Evolutionary conservation across 1,140 invertebrate species (phyloP), one percentile per base, ranked within the genome.

Genomic region (Reticulitermes speratus): DNA sequence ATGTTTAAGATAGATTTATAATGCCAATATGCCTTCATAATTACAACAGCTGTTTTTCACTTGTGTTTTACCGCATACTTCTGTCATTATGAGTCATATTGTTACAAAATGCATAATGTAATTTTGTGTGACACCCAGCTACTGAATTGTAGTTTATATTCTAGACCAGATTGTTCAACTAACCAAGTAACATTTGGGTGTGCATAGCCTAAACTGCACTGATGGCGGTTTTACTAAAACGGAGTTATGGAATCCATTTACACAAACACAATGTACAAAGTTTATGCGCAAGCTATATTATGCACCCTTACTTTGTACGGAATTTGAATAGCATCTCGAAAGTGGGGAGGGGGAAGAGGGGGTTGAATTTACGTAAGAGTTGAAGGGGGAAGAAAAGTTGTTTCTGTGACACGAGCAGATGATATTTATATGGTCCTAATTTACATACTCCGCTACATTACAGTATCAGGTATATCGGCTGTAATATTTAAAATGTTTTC

Each of bases 281-380:
- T 75, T 75, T 75, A 75, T 30, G n/a, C 30, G 65, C 65, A 75
- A 75, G 65, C n/a, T 75, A 75, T 9, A 75, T 75, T 75, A 75
- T 75, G 14, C 65, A 30, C 2, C 25, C 9, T 25, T 75, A 75
- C 65, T 75, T 30, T 75, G 65, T 75, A 75, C 30, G 65, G 65
- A 25, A 75, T 75, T 75, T 75, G 65, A 75, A 75, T 75, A 75
- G 25, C 25, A 1, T 75, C 65, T 75, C 65, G 65, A 30, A 25
- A 16, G 12, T 75, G 65, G 19, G 14, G 5, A 45, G 11, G n/a
- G 38, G 2, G 45, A 16, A 48, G 45, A 3, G 45, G 9, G 45
- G 59, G 21, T 21, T 16, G n/a, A 75, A 14, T 30, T 75, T 75
- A 75, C 14, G n/a, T 75, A 75, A 75, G 65, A 25, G 65, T 14